phyloP scores from a whole-genome alignment of 2,797 vertebrate species.

The Rhincodon typus region DNA sequence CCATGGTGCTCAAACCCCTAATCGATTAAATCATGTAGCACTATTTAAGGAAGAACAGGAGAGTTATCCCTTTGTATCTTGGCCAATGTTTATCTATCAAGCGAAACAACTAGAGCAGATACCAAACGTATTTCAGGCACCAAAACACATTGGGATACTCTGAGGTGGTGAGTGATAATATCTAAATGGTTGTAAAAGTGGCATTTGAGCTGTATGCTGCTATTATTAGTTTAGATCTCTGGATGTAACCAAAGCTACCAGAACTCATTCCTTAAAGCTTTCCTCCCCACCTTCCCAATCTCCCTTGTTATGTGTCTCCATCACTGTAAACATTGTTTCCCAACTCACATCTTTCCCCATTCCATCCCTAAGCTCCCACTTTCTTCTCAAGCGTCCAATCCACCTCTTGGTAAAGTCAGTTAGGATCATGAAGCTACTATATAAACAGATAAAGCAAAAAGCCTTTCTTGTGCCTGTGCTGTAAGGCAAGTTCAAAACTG shows the following conservation, averaged over 20 bases:
- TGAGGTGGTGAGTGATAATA: background rate
- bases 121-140: background rate
- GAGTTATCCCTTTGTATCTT: background rate
- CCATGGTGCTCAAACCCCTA: too few relatives aligned
- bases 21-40: background rate
- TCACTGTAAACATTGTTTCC: background rate
- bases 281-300: background rate
- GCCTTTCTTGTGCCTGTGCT: background rate
- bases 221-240: background rate
- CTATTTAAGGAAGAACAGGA: background rate
- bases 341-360: background rate
- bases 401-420: background rate
- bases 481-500: slow-evolving; percentile 3
- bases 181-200: background rate
- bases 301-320: background rate
- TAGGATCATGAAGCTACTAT: background rate
- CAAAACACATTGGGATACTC: background rate
- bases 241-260: background rate
- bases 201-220: background rate
- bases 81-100: background rate
- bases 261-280: background rate
- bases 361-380: background rate
- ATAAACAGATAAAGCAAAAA: background rate
- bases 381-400: background rate
- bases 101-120: background rate